Evolutionary conservation across 2,888 invertebrate genomes (phyloP), one percentile per base, ranked within the genome.

Genomic region (Vanessa cardui): DNA sequence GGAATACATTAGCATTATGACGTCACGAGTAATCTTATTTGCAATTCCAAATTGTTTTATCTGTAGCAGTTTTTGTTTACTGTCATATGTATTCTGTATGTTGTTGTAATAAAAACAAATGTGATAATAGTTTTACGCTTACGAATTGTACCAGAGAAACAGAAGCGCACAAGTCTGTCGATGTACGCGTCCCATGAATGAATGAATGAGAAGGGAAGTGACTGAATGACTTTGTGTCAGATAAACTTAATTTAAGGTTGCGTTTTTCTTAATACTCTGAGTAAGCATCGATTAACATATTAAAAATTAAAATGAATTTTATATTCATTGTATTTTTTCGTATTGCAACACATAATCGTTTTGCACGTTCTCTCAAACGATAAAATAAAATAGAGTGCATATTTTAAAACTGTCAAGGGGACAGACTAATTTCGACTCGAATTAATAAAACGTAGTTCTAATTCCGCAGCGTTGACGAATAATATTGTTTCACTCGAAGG

Each of bases 401-500:
- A 18, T 52, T 52, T 26, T 20, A 15, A 54, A 54, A 31, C 31
- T n/a, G n/a, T 33, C n/a, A 18, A 33, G 9, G n/a, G 12, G 12
- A 26, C 2, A 54, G 31, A 12, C 16, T 49, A 26, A 54, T 31
- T 31, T 31, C 15, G 31, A 26, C 26, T 26, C 44, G 68, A 59
- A 68, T 70, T 64, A 70, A 70, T 68, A 64, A 68, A 58, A 54
- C 61, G 49, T 60, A 39, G 60, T 58, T 68, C 64, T 68, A 66
- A 68, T 72, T 70, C 58, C 26, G 47, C 62, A 54, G 52, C 50
- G 64, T 64, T 69, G 49, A 65, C 65, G 78, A 80, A 82, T 79
- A 77, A 81, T 82, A 80, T 81, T 73, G 81, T 74, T 78, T 83
- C 81, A 80, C 84, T 84, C 84, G 83, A 77, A 78, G 75, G 82